Base-by-base conservation (phyloP, 2,113 vertebrate genomes). In the Falcunculus frontatus region DNA sequence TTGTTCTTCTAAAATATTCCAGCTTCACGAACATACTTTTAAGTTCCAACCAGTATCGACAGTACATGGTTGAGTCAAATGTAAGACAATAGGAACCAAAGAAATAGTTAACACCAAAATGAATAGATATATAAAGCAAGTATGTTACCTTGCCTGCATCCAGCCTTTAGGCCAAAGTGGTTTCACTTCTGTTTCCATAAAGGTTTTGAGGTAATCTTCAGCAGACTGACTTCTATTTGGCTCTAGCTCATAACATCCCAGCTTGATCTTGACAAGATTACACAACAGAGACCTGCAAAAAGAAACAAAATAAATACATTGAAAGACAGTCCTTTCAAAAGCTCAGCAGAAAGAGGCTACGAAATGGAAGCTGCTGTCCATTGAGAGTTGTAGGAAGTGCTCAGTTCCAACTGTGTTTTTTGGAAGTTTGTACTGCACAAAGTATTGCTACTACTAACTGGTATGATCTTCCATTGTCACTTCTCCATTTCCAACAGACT, bases 111-210 rank as follows among this genome's bases (percentile, higher is more conserved):
- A 76, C 41, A 94, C 10, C 29, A 60, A 72, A 83, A 72, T 25
- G 42, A 41, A 44, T 1, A 72, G 11, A 65, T 32, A 50, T 1
- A 52, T 29, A 67, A 50, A 89, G 32, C 32, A 50, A 12, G 13
- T 73, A 69, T 95, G 96, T 95, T 97, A 99, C 99, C 99, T 99
- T 97, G 98, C 98, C 97, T 99, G 99, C 99, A 99, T 99, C 99
- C 99, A 99, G 85, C 99, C 99, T 97, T 99, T 99, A 65, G 99
- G 99, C 99, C 99, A 99, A 78, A 99, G 98, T 75, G 98, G 99
- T 94, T 99, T 99, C 55, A 99, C 99, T 93, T 99, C 99, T 4
- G 99, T 98, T 98, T 99, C 99, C 99, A 99, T 99, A 97, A 99
- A 99, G 88, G 98, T 98, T 97, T 99, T 99, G 97, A 99, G 99